Evolutionary conservation across 2,113 vertebrate species (phyloP), one percentile per base, ranked within the genome.

Genomic region (Atrichornis clamosus): DNA sequence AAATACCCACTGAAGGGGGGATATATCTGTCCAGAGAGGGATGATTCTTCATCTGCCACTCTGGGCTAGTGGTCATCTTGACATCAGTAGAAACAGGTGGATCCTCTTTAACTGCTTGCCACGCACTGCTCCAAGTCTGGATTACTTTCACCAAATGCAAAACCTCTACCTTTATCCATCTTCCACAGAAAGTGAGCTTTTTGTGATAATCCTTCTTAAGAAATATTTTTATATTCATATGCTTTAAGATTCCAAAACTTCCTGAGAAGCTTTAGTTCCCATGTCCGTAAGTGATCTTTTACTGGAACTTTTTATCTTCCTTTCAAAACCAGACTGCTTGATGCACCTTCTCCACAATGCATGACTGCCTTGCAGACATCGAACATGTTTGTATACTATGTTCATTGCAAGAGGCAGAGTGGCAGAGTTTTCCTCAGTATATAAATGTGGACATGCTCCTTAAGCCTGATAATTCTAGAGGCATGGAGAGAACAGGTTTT

Each of bases 351-450:
- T 86, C 28, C 14, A 73, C 11, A 41, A 12, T 13, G 27, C 46
- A 33, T 28, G 39, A 32, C 24, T 0, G 0, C 15, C 37, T 82
- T 42, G 30, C 1, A 0, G 67, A 55, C 15, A 28, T 53, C 24
- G 53, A 69, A n/a, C 3, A 1, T 47, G 33, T 79, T 65, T 69
- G 30, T 16, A 9, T 16, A 41, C 30, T 41, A 20, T 35, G 28
- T 18, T 83, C 59, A 55, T 21, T 53, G n/a, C 62, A 69, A 79
- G 27, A 88, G 16, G 15, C n/a, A 53, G 26, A 75, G 35, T 23
- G 11, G n/a, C 33, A 24, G 39, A 30, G 20, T 59, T 49, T 63
- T 78, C 23, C 37, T 73, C n/a, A 47, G 39, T 69, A 53, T 42
- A 30, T 58, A 79, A 62, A 74, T 12, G 49, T 1, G 3, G n/a